A percentile compares a stretch with the other conserved stretches of the same genome.
These are phyloP conservation scores for Turnix velox DNA, from an alignment of 2,113 vertebrate genomes.

Conservation along the genomic window DNA sequence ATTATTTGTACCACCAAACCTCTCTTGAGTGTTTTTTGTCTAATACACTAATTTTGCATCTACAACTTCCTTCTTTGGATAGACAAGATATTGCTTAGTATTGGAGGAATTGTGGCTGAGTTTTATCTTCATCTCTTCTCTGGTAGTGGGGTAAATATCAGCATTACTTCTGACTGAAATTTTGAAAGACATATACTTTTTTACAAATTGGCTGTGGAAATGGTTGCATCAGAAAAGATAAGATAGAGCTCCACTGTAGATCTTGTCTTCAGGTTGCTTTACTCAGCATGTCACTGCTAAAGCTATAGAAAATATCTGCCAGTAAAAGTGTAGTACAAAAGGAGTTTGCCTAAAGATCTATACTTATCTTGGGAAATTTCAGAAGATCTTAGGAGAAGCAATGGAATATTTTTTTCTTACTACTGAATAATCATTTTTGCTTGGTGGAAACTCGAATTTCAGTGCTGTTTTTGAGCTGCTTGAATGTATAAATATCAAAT, in stretches of 20 bases:
- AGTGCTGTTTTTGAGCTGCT: background rate
- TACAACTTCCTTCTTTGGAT: background rate
- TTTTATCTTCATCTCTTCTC: background rate
- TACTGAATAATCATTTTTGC: background rate
- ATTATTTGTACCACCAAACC: background rate
- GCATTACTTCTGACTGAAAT: background rate
- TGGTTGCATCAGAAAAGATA: background rate
- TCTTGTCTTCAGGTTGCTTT: background rate
- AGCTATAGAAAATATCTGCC: background rate
- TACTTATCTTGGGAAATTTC: background rate
- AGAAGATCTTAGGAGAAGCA: background rate
- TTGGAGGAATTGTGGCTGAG: background rate
- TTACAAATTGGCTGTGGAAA: background rate
- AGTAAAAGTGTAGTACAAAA: background rate
- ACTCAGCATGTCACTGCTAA: background rate
- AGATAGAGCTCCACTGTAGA: background rate
- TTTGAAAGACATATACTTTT: background rate
- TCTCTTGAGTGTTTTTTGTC: background rate
- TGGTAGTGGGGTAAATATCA: background rate
- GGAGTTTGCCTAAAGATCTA: background rate
- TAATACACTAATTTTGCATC: background rate
- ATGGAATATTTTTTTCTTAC: background rate
- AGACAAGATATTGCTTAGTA: background rate
- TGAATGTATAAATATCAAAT: background rate
- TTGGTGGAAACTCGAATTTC: background rate